phyloP scores from a whole-genome alignment of 2,797 vertebrate species.

The Alauda arvensis region DNA sequence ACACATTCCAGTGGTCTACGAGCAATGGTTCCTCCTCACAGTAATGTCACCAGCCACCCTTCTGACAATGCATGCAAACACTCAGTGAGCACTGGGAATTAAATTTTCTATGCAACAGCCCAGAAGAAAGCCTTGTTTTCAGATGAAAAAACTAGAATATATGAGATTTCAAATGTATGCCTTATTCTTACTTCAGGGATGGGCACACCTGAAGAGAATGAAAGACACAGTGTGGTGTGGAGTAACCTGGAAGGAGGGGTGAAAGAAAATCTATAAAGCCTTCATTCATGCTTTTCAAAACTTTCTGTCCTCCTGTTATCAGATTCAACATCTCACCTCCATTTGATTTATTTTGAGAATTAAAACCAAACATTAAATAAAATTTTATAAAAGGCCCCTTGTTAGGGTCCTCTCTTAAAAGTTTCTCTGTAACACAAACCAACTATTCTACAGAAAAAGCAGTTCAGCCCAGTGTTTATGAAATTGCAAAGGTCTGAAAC shows the following conservation, averaged over 20 bases:
- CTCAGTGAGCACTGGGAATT: background rate
- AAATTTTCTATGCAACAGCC: background rate
- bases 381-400: background rate
- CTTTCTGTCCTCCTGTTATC: background rate
- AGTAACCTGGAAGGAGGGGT: background rate
- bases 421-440: background rate
- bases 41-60: background rate
- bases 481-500: background rate
- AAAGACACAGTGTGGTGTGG: background rate
- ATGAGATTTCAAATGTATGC: background rate
- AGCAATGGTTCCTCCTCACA: background rate
- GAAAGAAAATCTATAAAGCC: conserved; percentile 5
- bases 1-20: background rate
- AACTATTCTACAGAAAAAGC: background rate
- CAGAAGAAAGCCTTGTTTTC: background rate
- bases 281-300: conserved; percentile 7
- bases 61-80: background rate
- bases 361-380: conserved; percentile 5
- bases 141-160: background rate
- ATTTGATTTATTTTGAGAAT: background rate
- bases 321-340: background rate
- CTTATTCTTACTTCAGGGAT: background rate
- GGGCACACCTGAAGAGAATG: background rate
- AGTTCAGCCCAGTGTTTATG: background rate
- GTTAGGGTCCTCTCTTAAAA: background rate